phyloP scores from a whole-genome alignment of 2,797 vertebrate species.

The Leuciscus waleckii region DNA sequence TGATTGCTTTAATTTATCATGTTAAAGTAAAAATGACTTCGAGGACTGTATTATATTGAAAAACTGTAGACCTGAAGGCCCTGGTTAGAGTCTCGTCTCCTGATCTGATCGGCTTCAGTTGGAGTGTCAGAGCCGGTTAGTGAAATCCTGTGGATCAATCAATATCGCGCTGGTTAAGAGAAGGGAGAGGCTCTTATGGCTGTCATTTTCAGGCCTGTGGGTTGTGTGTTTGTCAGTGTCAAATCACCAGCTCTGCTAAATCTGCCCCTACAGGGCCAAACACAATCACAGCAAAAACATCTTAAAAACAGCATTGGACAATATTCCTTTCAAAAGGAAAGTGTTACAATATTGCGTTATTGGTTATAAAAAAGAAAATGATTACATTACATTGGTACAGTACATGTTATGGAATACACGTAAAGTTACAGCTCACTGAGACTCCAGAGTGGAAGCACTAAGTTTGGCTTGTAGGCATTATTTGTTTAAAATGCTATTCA shows the following conservation, averaged over 20 bases:
- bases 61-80: slow-evolving; percentile 29
- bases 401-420: background rate
- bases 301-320: slow-evolving; percentile 9
- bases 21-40: slow-evolving; percentile 12
- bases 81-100: slow-evolving; percentile 21
- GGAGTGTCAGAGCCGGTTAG: slow-evolving; percentile 32
- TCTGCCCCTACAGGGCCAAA: slow-evolving; percentile 19
- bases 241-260: slow-evolving; percentile 63
- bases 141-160: slow-evolving; percentile 55
- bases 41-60: slow-evolving; percentile 25
- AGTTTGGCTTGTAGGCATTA: background rate
- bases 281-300: slow-evolving; percentile 21
- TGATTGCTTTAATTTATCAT: slow-evolving; percentile 6
- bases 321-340: background rate
- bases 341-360: background rate
- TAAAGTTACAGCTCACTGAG: background rate
- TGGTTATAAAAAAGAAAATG: background rate
- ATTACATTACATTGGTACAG: background rate
- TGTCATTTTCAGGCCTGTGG: slow-evolving; percentile 56
- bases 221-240: slow-evolving; percentile 62
- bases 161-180: slow-evolving; percentile 59
- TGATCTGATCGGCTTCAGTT: slow-evolving; percentile 41
- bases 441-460: background rate
- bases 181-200: slow-evolving; percentile 46
- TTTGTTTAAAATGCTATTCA: background rate